These are phyloP conservation scores for Pagrus major DNA, from an alignment of 2,113 vertebrate species.

Conservation along the genomic window DNA sequence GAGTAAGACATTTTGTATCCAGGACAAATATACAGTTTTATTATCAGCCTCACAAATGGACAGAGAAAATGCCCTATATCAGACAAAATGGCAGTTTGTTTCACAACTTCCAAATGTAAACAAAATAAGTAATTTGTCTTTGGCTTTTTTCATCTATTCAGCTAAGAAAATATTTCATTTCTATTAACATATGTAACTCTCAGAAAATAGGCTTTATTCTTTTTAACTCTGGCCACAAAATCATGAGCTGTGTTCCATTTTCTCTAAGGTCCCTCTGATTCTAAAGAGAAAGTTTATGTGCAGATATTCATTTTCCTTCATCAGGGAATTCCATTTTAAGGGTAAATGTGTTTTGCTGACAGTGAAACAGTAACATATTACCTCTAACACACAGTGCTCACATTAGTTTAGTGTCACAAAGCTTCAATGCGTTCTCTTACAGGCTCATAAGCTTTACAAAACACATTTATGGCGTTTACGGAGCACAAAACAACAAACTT, in stretches of 20 bases:
- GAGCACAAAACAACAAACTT: not conserved
- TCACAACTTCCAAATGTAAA: slow-evolving; percentile 36
- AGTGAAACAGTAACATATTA: slow-evolving; percentile 30
- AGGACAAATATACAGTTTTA: slow-evolving; percentile 49
- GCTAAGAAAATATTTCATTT: slow-evolving; percentile 52
- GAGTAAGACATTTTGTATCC: not conserved
- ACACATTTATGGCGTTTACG: not conserved
- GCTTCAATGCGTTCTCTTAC: not conserved
- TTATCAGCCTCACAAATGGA: slow-evolving; percentile 34
- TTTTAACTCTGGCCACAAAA: not conserved
- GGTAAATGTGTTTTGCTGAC: slow-evolving; percentile 2
- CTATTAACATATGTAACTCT: slow-evolving; percentile 9
- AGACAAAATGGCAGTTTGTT: slow-evolving; percentile 10
- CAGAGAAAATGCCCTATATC: slow-evolving; percentile 10
- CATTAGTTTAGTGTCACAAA: slow-evolving; percentile 13
- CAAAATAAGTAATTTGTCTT: slow-evolving; percentile 50
- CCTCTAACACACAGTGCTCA: slow-evolving; percentile 1
- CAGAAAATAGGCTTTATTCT: slow-evolving; percentile 48
- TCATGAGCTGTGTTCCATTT: not conserved
- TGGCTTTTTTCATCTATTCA: slow-evolving; percentile 40
- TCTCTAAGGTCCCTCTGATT: slow-evolving; percentile 10
- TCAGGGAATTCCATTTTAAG: not conserved
- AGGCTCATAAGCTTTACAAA: slow-evolving; percentile 13
- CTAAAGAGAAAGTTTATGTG: slow-evolving; percentile 7
- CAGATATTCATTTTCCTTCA: slow-evolving; percentile 11